phyloP scores from a whole-genome alignment of 2,113 vertebrate genomes.

The Percopsis transmontana region DNA sequence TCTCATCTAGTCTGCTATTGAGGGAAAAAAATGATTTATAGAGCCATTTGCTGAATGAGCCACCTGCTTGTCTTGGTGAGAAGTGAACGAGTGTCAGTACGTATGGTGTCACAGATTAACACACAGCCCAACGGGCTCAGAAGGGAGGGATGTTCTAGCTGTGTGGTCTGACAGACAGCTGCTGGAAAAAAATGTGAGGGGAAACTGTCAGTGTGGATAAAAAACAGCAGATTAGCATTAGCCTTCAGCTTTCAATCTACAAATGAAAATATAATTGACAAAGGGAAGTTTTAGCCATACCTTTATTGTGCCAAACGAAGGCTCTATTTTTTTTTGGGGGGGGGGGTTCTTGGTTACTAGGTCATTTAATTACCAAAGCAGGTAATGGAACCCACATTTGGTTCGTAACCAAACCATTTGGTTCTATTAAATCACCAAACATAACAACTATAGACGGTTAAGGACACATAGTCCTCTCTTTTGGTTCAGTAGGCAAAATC shows the following conservation, averaged over 20 bases:
- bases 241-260: no score
- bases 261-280: no score
- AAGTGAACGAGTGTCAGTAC: conserved; percentile 28
- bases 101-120: conserved; percentile 9
- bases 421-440: no score
- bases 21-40: conserved; percentile 23
- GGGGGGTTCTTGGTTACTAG: no score
- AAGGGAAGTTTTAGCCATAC: no score
- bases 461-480: background rate
- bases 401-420: no score
- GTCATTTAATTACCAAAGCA: no score
- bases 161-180: conserved; percentile 9
- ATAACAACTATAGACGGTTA: background rate
- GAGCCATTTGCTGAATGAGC: conserved; percentile 46
- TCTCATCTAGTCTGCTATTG: conserved; percentile 30
- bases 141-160: background rate
- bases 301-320: no score
- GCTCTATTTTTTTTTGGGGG: no score
- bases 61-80: conserved; percentile 52
- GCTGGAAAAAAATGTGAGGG: background rate
- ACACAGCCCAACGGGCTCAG: conserved; percentile 11
- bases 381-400: no score
- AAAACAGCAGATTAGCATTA: no score
- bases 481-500: conserved; percentile 9
- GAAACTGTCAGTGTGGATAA: background rate